Percentiles rank a stretch among this genome's conserved stretches.
Conservation (phyloP, 2,888 invertebrate species). For the Gordius sp. region DNA sequence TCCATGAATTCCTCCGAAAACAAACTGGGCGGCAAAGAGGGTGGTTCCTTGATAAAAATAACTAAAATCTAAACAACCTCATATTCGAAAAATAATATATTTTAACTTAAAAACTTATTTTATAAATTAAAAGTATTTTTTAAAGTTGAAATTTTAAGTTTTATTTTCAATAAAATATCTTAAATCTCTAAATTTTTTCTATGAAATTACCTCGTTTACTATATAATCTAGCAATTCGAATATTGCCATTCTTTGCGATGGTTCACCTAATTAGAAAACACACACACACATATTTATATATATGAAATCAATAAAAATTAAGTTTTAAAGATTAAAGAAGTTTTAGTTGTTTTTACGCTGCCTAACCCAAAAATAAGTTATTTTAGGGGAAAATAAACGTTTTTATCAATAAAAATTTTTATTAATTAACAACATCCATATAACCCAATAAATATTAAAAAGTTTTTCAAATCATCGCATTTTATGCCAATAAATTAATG, state of each 20-base stretch:
- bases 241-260: constrained; percentile 9
- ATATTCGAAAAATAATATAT: constrained; percentile 1
- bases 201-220: neutral
- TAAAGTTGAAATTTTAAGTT: neutral
- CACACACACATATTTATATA: no score
- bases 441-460: no score
- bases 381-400: no score
- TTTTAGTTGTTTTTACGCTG: no score
- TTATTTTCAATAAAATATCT: neutral
- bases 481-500: no score
- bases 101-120: neutral
- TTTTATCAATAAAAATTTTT: no score
- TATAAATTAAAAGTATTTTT: neutral
- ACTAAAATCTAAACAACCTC: neutral
- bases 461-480: no score
- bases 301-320: no score
- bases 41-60: neutral
- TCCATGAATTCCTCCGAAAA: neutral
- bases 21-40: neutral
- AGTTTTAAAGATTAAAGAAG: no score
- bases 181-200: neutral
- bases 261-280: no score
- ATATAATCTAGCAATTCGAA: constrained; percentile 14
- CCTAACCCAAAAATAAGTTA: no score
- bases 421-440: no score